Base-by-base conservation (phyloP, 2,888 invertebrate genomes). In the Drosophila nigricruria region DNA sequence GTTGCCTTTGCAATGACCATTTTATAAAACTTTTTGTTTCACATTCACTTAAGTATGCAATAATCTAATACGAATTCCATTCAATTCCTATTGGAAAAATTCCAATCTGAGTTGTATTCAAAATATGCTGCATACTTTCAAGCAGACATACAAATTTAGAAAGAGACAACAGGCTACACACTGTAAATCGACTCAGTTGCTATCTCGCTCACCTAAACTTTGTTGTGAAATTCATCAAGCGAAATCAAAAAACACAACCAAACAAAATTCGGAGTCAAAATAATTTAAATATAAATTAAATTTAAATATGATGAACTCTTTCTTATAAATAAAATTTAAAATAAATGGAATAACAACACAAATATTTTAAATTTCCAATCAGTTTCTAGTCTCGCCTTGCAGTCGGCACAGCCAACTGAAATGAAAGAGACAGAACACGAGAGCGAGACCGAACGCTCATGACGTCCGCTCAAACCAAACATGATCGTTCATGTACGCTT, bases 201-300 rank as follows among this genome's bases (percentile, higher is more conserved):
- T 53, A 32, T 71, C 70, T 72, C 70, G 43, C 67, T 83, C 23
- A 12, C 47, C 5, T 18, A 8, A 14, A 49, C 40, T 59, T 65
- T 81, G 70, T 84, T 84, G 83, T 84, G 88, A 84, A 84, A 84
- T 84, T 88, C 72, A 70, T 32, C 5, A 53, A 63, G 14, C 40
- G 43, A 70, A 62, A 36, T 12, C 8, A 25, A 58, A 65, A 12
- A 49, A 34, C 36, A 6, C 9, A 23, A 42, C 6, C 18, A 12
- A 27, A 27, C 9, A 34, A 45, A 43, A 42, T 25, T 1, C 3
- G 25, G 5, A 36, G 23, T 9, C 0, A n/a, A 59, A 45, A 5
- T 38, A 36, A n/a, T n/a, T n/a, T n/a, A 6, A 50, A 43, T 20
- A 49, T 18, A 30, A 47, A 30, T 10, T 18, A 5, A 18, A 14